Conservation (phyloP, 2,113 vertebrate genomes). For the Sus scrofa region T2T-Sscrofa CM000819.6:97871001-97871500, state of each 20-base stretch:
- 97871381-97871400: not conserved
- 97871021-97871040: too few species aligned
- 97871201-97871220: too few species aligned
- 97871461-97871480: not conserved
- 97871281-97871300: not conserved
- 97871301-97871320: not conserved
- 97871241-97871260: conserved; percentile 49
- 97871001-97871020: too few species aligned
- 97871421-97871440: not conserved
- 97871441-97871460: not conserved
- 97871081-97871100: too few species aligned
- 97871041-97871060: too few species aligned
- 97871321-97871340: not conserved
- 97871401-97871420: not conserved
- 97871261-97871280: not conserved
- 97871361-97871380: not conserved
- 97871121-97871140: too few species aligned
- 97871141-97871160: too few species aligned
- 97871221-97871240: too few species aligned
- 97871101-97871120: too few species aligned
- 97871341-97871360: not conserved
- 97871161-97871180: too few species aligned
- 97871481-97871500: not conserved
- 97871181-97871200: too few species aligned
- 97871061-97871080: too few species aligned